Conservation (phyloP, 2,113 vertebrate species). For the Cygnus buccinator region DNA sequence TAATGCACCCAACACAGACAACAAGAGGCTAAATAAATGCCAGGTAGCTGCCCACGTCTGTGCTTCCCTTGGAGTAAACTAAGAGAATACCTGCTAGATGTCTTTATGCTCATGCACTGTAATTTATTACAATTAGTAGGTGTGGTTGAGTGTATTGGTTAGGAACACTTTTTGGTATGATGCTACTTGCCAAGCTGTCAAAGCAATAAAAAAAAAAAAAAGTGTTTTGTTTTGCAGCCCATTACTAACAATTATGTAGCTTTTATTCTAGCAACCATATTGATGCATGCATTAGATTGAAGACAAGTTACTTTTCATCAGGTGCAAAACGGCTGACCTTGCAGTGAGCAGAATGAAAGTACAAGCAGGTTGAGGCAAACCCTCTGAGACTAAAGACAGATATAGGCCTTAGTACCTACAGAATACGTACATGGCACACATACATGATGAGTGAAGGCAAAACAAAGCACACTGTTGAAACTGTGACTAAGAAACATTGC, state of each 20-base stretch:
- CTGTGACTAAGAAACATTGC: neutral
- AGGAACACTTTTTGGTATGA: neutral
- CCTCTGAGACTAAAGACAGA: neutral
- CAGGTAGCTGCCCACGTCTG: neutral
- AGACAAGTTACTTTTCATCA: neutral
- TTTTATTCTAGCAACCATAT: neutral
- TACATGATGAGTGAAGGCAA: neutral
- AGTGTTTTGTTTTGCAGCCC: neutral
- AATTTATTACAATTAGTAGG: neutral
- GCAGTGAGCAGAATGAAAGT: neutral
- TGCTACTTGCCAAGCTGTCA: neutral
- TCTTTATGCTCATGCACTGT: neutral
- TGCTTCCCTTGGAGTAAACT: neutral
- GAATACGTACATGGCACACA: fast-evolving
- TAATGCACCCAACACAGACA: neutral
- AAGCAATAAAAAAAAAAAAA: neutral
- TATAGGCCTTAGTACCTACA: neutral
- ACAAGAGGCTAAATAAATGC: neutral
- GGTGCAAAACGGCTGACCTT: neutral
- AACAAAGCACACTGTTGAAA: neutral
- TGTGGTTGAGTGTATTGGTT: neutral
- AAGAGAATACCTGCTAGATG: neutral
- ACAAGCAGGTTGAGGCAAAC: neutral
- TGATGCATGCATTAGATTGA: neutral
- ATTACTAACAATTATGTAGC: neutral